Conservation (phyloP, 2,888 invertebrate genomes). For the Cheilosia vernalis region DNA sequence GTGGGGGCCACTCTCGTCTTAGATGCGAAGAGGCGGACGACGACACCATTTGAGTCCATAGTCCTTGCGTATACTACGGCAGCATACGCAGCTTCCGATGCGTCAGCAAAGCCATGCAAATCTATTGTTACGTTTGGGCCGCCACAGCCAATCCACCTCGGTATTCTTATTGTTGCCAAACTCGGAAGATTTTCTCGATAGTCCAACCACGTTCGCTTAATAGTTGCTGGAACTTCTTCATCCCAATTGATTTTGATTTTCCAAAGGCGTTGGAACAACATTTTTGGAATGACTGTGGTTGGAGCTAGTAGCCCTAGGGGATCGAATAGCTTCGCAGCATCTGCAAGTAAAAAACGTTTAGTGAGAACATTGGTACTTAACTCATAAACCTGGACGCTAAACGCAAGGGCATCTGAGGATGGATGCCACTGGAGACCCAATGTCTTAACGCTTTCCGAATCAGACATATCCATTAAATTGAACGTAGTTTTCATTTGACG, state of each 20-base stretch:
- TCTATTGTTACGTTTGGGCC: constrained; percentile 8
- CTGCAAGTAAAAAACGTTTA: no score
- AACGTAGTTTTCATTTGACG: background rate
- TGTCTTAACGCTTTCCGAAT: background rate
- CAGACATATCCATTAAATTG: background rate
- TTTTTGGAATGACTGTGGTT: background rate
- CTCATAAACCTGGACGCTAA: no score
- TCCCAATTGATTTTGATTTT: no score
- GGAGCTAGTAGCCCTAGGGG: background rate
- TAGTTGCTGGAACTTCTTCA: no score
- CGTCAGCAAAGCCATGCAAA: constrained; percentile 17
- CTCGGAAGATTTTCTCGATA: no score
- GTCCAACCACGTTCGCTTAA: no score
- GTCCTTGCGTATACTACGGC: constrained; percentile 17
- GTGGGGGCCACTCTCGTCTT: constrained; percentile 11
- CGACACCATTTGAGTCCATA: background rate
- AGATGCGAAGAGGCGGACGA: constrained; percentile 13
- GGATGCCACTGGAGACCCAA: constrained; percentile 13
- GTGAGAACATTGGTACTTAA: no score
- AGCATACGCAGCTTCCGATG: constrained; percentile 29
- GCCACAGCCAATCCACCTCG: constrained; percentile 20
- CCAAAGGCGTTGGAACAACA: constrained; percentile 1
- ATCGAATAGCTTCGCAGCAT: no score
- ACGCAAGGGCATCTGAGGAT: background rate
- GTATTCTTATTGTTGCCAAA: no score